Evolutionary conservation across 2,888 invertebrate genomes (phyloP).

Genomic region (Tuberolachnus salignus): DNA sequence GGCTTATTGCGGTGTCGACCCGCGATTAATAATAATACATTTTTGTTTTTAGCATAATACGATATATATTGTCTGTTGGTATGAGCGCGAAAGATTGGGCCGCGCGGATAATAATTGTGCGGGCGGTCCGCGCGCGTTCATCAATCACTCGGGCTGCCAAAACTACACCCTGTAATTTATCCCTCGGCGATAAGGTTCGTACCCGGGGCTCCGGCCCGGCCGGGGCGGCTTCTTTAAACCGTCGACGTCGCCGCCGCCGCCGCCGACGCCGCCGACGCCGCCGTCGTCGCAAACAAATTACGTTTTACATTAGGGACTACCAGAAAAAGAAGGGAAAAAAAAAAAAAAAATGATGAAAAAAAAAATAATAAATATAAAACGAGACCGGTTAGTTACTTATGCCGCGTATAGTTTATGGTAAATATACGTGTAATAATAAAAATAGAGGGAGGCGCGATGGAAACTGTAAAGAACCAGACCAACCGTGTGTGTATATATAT

Average conservation of each 20-base stretch:
- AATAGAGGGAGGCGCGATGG: conserved; percentile 12
- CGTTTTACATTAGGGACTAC: conserved; percentile 52
- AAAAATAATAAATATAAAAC: background rate
- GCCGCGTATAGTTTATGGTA: conserved; percentile 43
- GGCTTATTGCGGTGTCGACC: no score
- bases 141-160: conserved; percentile 54
- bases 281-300: conserved; percentile 56
- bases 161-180: conserved; percentile 55
- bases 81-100: background rate
- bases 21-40: no score
- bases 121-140: background rate
- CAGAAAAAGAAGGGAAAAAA: conserved; percentile 21
- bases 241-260: background rate
- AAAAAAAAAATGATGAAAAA: background rate
- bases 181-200: conserved; percentile 51
- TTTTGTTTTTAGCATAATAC: conserved; percentile 31
- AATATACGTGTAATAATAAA: conserved; percentile 10
- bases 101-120: conserved; percentile 27
- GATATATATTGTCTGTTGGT: background rate
- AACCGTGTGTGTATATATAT: background rate
- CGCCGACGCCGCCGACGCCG: background rate
- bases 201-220: conserved; percentile 36
- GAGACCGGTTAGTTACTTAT: conserved; percentile 39
- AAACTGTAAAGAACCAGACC: conserved; percentile 24
- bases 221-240: conserved; percentile 48